Percentiles rank a stretch among this genome's conserved stretches.
Conservation (phyloP, 2,113 vertebrate species). For the Ctenodactylus gundi region DNA sequence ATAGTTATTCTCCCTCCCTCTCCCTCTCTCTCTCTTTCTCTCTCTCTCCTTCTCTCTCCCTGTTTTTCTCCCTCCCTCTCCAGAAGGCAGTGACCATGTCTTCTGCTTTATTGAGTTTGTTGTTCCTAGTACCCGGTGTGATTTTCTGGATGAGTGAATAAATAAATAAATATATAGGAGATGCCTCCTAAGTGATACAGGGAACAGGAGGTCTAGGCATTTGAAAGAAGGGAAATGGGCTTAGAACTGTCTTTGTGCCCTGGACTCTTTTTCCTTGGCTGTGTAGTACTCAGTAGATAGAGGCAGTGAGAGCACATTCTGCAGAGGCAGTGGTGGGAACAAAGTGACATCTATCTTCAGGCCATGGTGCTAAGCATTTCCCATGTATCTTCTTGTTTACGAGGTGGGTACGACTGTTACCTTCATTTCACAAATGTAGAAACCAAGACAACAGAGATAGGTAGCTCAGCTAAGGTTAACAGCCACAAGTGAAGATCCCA, state of each 20-base stretch:
- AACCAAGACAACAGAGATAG: background rate
- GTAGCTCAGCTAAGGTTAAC: background rate
- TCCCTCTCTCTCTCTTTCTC: background rate
- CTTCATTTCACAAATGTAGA: background rate
- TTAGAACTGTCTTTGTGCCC: background rate
- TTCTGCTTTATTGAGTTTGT: background rate
- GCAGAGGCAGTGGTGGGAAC: background rate
- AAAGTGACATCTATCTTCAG: background rate
- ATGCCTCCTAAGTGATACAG: background rate
- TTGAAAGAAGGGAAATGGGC: background rate
- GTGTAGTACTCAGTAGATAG: background rate
- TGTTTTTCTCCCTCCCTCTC: background rate
- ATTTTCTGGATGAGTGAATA: background rate
- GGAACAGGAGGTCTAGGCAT: background rate
- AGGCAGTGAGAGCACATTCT: background rate
- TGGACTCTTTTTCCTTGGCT: background rate
- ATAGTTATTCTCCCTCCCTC: background rate
- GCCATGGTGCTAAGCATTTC: background rate
- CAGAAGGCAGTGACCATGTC: background rate
- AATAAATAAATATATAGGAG: slow-evolving; percentile 3
- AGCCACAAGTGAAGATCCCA: background rate
- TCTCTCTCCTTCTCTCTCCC: background rate
- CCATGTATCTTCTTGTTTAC: background rate
- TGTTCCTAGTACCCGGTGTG: background rate
- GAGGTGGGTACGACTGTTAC: background rate